Percentiles rank a stretch among this genome's conserved stretches.
Evolutionary conservation across 2,888 invertebrate species (phyloP).

Genomic region (Athalia cordata): DNA sequence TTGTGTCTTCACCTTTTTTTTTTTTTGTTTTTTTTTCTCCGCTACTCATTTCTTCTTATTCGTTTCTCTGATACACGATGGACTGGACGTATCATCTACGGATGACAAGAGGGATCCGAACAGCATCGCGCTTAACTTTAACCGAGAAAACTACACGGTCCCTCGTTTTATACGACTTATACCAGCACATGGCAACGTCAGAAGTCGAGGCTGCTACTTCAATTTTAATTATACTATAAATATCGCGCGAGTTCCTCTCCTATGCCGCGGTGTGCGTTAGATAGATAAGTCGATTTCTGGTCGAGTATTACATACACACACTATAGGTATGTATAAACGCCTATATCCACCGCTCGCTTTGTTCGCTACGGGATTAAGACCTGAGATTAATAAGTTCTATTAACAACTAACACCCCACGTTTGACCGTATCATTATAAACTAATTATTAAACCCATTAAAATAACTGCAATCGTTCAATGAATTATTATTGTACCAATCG

Average conservation of each 20-base stretch:
- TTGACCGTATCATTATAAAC: constrained; percentile 36
- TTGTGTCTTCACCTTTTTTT: constrained; percentile 5
- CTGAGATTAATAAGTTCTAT: constrained; percentile 34
- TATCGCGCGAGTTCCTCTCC: background rate
- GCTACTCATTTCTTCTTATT: background rate
- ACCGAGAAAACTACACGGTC: background rate
- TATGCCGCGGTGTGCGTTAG: background rate
- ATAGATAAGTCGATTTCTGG: background rate
- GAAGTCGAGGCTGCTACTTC: constrained; percentile 14
- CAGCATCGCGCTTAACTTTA: no score
- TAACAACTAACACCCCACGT: constrained; percentile 16
- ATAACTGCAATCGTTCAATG: constrained; percentile 27
- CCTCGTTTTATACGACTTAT: background rate
- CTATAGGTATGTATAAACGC: no score
- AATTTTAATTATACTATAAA: constrained; percentile 33
- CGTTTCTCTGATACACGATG: background rate
- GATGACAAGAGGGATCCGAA: no score
- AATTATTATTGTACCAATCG: constrained; percentile 25
- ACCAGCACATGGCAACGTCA: background rate
- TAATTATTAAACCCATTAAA: constrained; percentile 34
- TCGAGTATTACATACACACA: background rate
- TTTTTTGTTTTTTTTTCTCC: background rate
- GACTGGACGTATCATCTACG: background rate
- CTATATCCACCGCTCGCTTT: background rate
- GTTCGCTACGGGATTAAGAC: constrained; percentile 10